Conservation (phyloP, 2,797 vertebrate genomes). For the Darevskia mixta region DNA sequence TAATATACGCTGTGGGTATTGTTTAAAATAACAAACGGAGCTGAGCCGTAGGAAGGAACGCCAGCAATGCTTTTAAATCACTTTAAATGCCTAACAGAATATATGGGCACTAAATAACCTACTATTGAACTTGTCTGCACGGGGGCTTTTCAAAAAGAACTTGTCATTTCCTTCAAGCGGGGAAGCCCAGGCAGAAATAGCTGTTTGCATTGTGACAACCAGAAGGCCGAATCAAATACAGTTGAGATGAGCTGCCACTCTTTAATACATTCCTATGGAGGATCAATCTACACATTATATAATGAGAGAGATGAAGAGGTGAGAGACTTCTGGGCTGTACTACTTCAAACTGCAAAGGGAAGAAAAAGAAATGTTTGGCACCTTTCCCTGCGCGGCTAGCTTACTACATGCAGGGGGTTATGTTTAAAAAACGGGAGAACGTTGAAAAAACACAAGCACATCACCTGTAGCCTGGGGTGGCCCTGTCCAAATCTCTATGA, state of each 20-base stretch:
- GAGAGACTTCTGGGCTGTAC: background rate
- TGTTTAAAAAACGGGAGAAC: background rate
- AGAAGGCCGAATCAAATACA: background rate
- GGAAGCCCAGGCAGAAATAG: background rate
- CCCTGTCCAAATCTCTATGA: background rate
- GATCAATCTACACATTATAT: background rate
- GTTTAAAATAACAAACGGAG: conserved; percentile 57
- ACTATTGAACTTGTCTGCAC: conserved; percentile 17
- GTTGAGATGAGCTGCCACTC: background rate
- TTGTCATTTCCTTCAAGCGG: conserved; percentile 1
- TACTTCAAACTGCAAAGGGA: background rate
- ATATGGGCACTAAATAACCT: conserved; percentile 30
- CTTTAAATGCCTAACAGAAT: conserved; percentile 40
- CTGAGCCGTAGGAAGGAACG: conserved; percentile 50
- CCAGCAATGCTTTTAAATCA: conserved; percentile 55
- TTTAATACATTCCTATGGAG: conserved; percentile 5
- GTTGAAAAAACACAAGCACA: background rate
- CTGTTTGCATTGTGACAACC: conserved; percentile 9
- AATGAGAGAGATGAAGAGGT: too few relatives aligned
- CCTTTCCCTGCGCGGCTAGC: background rate
- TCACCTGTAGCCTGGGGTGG: background rate
- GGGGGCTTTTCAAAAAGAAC: conserved; percentile 23
- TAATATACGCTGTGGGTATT: conserved; percentile 52
- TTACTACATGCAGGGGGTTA: background rate
- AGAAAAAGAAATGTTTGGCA: background rate